Conservation (phyloP, 2,113 vertebrate species). For the Pelobates fuscus region DNA sequence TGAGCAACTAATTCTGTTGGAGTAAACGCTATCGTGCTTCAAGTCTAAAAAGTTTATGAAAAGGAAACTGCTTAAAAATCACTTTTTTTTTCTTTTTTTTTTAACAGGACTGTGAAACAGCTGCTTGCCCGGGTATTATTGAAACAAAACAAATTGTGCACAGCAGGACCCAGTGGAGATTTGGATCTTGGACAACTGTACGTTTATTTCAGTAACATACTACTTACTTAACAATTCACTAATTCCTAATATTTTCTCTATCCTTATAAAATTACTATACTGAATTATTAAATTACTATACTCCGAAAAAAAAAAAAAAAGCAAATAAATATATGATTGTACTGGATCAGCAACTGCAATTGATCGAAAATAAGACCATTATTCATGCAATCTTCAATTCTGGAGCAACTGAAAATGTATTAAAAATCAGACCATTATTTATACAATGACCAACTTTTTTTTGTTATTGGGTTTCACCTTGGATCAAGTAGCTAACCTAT, state of each 20-base stretch:
- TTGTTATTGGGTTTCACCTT: too few relatives aligned
- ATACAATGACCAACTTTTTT: too few relatives aligned
- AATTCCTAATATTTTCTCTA: not conserved
- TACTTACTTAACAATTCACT: not conserved
- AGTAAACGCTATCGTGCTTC: not conserved
- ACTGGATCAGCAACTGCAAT: too few relatives aligned
- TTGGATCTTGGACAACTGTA: constrained; percentile 97
- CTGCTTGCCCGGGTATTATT: constrained; percentile 75
- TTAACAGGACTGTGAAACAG: constrained; percentile 88
- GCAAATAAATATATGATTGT: too few relatives aligned
- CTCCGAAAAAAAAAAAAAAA: too few relatives aligned
- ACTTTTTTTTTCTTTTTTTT: constrained; percentile 5
- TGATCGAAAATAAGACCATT: too few relatives aligned
- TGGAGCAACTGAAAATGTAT: too few relatives aligned
- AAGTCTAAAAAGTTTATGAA: constrained; percentile 38
- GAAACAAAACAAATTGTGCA: constrained; percentile 75
- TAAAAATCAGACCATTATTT: too few relatives aligned
- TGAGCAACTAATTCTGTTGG: not conserved
- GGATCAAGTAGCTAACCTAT: too few relatives aligned
- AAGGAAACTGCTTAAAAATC: constrained; percentile 32
- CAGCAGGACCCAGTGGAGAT: constrained; percentile 92
- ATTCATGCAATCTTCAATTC: too few relatives aligned
- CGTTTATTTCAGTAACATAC: constrained; percentile 11
- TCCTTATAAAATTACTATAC: too few relatives aligned
- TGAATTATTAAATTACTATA: too few relatives aligned